A percentile compares a stretch with the other conserved stretches of the same genome.
These are phyloP conservation scores for Entomobrya multifasciata DNA, from an alignment of 2,888 invertebrate species.

Conservation along the genomic window DNA sequence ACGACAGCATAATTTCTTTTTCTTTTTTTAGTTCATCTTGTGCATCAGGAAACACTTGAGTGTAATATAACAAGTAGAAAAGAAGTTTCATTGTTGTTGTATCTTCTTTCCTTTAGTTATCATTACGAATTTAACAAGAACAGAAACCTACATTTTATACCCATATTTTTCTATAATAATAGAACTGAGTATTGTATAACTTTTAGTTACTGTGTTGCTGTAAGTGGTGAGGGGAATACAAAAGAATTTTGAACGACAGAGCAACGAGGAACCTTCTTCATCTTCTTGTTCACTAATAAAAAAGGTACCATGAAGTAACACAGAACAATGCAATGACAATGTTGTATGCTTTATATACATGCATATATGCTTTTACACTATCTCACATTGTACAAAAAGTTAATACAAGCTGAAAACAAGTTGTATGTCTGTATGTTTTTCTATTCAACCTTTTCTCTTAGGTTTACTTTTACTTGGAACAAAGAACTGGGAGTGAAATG, in stretches of 20 bases:
- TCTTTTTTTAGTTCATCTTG: not conserved
- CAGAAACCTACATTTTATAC: not conserved
- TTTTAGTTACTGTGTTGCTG: no score
- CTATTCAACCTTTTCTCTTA: conserved; percentile 40
- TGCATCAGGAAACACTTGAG: conserved; percentile 51
- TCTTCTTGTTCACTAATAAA: not conserved
- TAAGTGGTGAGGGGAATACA: no score
- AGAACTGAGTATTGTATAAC: no score
- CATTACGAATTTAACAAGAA: not conserved
- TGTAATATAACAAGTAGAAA: conserved; percentile 66
- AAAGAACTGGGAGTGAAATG: no score
- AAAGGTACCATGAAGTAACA: not conserved
- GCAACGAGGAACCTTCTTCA: no score
- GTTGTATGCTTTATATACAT: not conserved
- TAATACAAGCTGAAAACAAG: no score
- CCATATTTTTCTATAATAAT: no score
- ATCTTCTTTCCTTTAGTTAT: not conserved
- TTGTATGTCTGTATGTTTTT: conserved; percentile 6
- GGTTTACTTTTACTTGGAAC: conserved; percentile 46
- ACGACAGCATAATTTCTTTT: not conserved
- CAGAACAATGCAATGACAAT: no score
- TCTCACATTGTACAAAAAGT: no score
- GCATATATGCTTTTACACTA: no score
- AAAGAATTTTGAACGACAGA: no score
- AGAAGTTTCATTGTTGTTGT: conserved; percentile 29